These are phyloP conservation scores for Brachyrhaphis roseni DNA, from an alignment of 2,797 vertebrate genomes.

Conservation along the genomic window DNA sequence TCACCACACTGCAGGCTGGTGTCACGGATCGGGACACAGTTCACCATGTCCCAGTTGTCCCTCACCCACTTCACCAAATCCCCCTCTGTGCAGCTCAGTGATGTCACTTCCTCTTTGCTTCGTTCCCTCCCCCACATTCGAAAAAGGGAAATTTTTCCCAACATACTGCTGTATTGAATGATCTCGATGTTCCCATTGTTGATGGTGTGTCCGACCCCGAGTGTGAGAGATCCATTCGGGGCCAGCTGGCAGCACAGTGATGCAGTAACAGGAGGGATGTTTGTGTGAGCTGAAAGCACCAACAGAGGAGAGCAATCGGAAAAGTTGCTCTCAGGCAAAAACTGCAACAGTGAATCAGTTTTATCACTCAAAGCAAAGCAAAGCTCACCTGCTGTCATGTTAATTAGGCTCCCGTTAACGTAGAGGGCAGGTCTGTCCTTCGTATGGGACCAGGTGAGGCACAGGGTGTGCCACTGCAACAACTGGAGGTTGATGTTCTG, in stretches of 20 bases:
- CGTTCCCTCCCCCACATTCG: conserved; percentile 76
- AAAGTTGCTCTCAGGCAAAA: neutral
- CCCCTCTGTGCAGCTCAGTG: conserved; percentile 73
- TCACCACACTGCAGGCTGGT: conserved; percentile 76
- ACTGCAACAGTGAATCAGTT: neutral
- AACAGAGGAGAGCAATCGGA: neutral
- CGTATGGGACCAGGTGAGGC: conserved; percentile 73
- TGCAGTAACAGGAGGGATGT: neutral
- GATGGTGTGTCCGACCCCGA: conserved; percentile 66
- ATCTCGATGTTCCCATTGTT: conserved; percentile 12
- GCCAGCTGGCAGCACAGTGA: conserved; percentile 22
- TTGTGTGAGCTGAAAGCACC: neutral
- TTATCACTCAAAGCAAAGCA: neutral
- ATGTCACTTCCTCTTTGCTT: conserved; percentile 55
- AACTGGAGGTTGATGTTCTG: neutral
- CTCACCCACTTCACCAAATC: conserved; percentile 77
- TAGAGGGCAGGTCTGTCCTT: conserved; percentile 60
- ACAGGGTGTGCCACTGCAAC: conserved; percentile 74
- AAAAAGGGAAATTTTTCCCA: conserved; percentile 74
- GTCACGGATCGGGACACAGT: conserved; percentile 39
- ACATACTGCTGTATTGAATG: neutral
- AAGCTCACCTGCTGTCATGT: conserved; percentile 20
- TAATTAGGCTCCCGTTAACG: conserved; percentile 48
- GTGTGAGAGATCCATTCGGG: conserved; percentile 72
- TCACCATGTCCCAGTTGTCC: conserved; percentile 62